These are phyloP conservation scores for Pachypeltis micranthus DNA, from an alignment of 1,140 invertebrate genomes.

Conservation along the genomic window DNA sequence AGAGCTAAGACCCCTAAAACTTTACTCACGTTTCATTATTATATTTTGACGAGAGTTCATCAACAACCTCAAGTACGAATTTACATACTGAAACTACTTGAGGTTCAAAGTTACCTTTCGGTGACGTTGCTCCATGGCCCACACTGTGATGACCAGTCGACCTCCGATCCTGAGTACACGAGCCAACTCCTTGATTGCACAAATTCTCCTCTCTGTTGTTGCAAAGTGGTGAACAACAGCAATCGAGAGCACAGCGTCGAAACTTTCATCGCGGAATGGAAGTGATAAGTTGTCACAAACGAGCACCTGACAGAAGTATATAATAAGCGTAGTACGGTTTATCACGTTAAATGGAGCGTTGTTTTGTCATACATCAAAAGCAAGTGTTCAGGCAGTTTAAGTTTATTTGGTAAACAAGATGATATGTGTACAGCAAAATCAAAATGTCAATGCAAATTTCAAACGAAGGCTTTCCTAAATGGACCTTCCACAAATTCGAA, in stretches of 20 bases:
- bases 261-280: constrained; percentile 82
- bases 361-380: no score
- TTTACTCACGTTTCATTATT: no score
- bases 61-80: no score
- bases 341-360: no score
- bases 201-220: constrained; percentile 75
- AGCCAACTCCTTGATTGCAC: constrained; percentile 75
- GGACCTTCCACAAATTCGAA: no score
- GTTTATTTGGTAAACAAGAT: constrained; percentile 11
- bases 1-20: no score
- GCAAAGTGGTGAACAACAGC: constrained; percentile 92
- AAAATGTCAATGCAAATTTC: no score
- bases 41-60: no score
- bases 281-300: constrained; percentile 78
- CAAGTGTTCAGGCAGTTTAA: constrained; percentile 11
- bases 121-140: constrained; percentile 92
- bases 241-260: constrained; percentile 88
- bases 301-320: constrained; percentile 50
- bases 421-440: background rate
- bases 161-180: constrained; percentile 82
- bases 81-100: no score
- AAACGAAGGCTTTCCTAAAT: no score
- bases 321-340: no score
- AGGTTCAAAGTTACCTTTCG: constrained; percentile 47
- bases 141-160: constrained; percentile 83